A percentile compares a stretch with the other conserved stretches of the same genome.
These are phyloP conservation scores for Spisula solida DNA, from an alignment of 2,888 invertebrate genomes.

Conservation along the genomic window DNA sequence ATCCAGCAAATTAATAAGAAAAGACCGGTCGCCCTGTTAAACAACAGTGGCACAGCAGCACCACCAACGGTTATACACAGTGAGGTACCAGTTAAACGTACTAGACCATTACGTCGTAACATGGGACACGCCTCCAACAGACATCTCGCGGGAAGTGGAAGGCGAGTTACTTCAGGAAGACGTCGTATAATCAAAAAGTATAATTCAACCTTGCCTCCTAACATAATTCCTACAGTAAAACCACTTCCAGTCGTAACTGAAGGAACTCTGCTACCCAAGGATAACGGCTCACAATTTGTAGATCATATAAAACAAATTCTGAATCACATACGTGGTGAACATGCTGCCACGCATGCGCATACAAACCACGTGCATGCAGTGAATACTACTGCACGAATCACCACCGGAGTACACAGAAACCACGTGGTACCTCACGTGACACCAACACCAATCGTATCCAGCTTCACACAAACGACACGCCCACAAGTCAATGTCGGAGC, in stretches of 20 bases:
- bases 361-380: neutral
- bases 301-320: neutral
- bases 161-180: neutral
- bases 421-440: neutral
- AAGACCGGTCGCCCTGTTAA: neutral
- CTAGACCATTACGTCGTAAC: neutral
- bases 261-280: neutral
- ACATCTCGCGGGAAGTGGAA: neutral
- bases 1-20: neutral
- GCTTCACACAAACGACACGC: neutral
- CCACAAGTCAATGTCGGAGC: neutral
- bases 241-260: neutral
- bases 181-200: neutral
- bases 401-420: neutral
- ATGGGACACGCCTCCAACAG: neutral
- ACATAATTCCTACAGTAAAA: neutral
- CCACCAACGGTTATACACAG: neutral
- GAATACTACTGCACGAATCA: neutral
- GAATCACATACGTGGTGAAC: neutral
- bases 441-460: neutral
- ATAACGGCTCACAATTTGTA: neutral
- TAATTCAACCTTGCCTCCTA: neutral
- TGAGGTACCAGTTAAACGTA: neutral
- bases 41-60: neutral
- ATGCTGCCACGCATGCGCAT: neutral